Conservation (phyloP, 1,140 invertebrate genomes). For the Meloidogyne floridensis region DNA sequence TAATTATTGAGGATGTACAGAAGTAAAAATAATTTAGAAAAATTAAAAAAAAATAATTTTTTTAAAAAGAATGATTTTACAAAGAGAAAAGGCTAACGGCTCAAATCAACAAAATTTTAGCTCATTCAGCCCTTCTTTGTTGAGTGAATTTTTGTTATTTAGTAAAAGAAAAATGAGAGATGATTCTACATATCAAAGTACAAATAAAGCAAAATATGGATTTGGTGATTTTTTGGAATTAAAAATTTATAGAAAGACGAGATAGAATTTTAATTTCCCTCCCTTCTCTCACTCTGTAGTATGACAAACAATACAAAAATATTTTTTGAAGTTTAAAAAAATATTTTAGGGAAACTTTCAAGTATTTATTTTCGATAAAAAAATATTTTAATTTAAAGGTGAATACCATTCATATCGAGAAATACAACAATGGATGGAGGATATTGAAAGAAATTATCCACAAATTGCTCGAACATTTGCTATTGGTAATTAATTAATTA, state of each 20-base stretch:
- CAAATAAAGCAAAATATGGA: slow-evolving; percentile 57
- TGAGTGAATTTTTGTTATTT: slow-evolving; percentile 50
- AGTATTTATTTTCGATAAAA: not conserved
- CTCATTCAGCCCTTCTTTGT: slow-evolving; percentile 20
- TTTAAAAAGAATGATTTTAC: slow-evolving; percentile 48
- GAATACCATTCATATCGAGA: slow-evolving; percentile 61
- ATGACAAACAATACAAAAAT: no score
- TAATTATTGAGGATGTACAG: slow-evolving; percentile 75
- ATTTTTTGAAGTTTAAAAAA: not conserved
- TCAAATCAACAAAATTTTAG: slow-evolving; percentile 3
- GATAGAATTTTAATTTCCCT: no score
- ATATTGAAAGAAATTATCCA: slow-evolving; percentile 65
- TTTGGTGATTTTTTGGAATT: slow-evolving; percentile 36
- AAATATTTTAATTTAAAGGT: slow-evolving; percentile 22
- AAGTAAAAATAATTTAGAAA: slow-evolving; percentile 69
- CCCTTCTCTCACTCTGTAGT: no score
- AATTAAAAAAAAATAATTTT: not conserved
- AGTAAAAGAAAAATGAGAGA: slow-evolving; percentile 57
- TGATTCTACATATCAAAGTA: slow-evolving; percentile 39
- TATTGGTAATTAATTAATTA: slow-evolving; percentile 14
- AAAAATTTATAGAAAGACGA: not conserved
- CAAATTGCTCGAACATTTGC: slow-evolving; percentile 57
- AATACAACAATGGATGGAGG: slow-evolving; percentile 69
- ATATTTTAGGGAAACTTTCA: not conserved
- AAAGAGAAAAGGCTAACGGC: slow-evolving; percentile 51